Conservation (phyloP, 2,113 vertebrate species). For the Phalacrocorax brasilianus region DNA sequence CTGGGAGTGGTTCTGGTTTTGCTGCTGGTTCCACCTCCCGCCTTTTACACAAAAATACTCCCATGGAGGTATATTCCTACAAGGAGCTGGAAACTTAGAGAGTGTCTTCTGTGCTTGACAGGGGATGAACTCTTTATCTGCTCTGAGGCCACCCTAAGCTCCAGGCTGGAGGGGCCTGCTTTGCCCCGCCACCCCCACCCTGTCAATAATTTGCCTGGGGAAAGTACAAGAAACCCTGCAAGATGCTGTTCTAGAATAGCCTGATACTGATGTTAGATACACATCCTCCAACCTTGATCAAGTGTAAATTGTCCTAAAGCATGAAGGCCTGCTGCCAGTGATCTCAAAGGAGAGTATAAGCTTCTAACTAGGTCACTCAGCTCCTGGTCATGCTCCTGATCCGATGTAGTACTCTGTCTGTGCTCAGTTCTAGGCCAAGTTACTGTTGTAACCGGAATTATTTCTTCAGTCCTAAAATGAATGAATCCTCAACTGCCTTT, state of each 20-base stretch:
- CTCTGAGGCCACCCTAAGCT: neutral
- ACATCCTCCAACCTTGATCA: neutral
- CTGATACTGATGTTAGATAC: neutral
- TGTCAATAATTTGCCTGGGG: neutral
- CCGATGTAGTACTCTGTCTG: neutral
- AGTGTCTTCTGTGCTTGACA: neutral
- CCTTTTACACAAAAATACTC: neutral
- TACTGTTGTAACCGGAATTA: neutral
- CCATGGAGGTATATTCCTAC: accelerated
- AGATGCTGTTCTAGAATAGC: neutral
- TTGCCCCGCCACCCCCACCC: neutral
- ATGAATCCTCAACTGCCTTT: constrained; percentile 3
- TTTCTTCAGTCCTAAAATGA: neutral
- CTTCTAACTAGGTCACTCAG: neutral
- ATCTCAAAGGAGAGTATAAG: neutral
- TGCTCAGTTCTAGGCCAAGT: neutral
- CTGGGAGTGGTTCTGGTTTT: neutral
- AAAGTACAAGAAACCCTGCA: neutral
- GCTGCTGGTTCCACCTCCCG: neutral
- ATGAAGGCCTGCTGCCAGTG: neutral
- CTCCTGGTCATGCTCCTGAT: neutral
- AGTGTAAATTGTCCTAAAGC: neutral
- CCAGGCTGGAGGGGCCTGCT: neutral
- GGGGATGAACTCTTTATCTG: neutral
- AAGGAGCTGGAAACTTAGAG: neutral